These are phyloP conservation scores for Phalloptychus januarius DNA, from an alignment of 2,797 vertebrate genomes.

Conservation along the genomic window DNA sequence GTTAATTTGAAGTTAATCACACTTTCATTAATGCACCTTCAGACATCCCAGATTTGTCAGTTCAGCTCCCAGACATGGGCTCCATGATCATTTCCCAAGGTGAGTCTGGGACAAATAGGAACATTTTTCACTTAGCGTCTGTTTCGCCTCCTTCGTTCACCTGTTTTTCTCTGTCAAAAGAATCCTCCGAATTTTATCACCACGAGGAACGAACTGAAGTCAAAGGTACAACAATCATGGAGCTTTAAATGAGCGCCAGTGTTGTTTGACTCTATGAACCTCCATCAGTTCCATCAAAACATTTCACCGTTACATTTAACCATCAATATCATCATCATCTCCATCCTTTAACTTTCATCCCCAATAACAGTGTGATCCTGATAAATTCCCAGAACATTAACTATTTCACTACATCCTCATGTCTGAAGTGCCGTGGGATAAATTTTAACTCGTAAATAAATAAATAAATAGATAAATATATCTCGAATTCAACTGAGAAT, in stretches of 20 bases:
- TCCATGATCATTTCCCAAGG: conserved; percentile 82
- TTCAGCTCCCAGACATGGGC: conserved; percentile 80
- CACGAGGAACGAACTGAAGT: conserved; percentile 69
- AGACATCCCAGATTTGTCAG: conserved; percentile 88
- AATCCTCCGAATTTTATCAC: conserved; percentile 66
- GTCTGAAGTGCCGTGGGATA: conserved; percentile 3
- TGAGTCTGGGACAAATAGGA: conserved; percentile 70
- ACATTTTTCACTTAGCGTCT: neutral
- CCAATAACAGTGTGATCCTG: conserved; percentile 21
- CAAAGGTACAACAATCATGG: conserved; percentile 64
- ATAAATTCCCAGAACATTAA: conserved; percentile 1
- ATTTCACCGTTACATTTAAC: conserved; percentile 9
- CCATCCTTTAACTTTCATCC: conserved; percentile 11
- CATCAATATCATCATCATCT: neutral
- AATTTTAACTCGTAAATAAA: neutral
- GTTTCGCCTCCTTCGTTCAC: neutral
- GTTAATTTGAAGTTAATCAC: neutral
- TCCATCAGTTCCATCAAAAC: conserved; percentile 18
- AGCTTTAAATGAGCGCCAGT: neutral
- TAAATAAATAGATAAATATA: neutral
- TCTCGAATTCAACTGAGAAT: neutral
- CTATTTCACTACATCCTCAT: conserved; percentile 6
- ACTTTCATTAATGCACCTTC: conserved; percentile 37
- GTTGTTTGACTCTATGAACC: neutral
- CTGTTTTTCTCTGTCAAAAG: conserved; percentile 61